Base-by-base conservation (phyloP, 2,797 vertebrate genomes). In the Pogonophryne albipinna region DNA sequence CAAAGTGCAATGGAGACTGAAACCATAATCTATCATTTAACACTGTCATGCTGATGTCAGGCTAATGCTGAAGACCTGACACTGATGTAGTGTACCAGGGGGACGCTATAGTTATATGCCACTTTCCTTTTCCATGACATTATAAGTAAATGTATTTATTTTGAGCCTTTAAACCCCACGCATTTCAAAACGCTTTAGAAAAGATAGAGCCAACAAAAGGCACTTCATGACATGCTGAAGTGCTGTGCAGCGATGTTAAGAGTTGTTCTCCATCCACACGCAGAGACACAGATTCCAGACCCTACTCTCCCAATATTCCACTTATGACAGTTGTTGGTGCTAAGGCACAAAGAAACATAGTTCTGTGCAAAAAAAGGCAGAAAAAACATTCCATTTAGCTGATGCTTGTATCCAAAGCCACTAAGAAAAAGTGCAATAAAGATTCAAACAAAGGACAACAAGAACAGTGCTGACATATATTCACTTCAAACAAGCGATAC, bases 21-120 rank as follows among this genome's bases (percentile, higher is more conserved):
- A 71, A 71, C 45, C 57, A 51, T 60, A 58, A 87, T 88, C 76
- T 63, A 66, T 86, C 66, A 79, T 73, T 71, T 71, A 57, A 49
- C 64, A 11, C 23, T 38, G 76, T 47, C 65, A 20, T 38, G 27
- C 38, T 65, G 71, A 71, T 68, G 66, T 66, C 19, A 62, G 76
- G 65, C 78, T 66, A 81, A 78, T 64, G 76, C 61, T 78, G 73
- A 58, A 31, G 67, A 73, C 57, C 46, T 79, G 78, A 60, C 70
- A 72, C 59, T 77, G 83, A 70, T 23, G 15, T 67, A 74, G 45
- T 9, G 19, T 47, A 52, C 45, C 62, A 23, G 27, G 51, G 62
- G 72, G 58, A 68, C n/a, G 70, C 51, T 58, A 53, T 6, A 38
- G 44, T 71, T 20, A 57, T 44, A 53, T 55, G 41, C 38, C 59